Evolutionary conservation across 2,797 vertebrate genomes (phyloP), one percentile per base, ranked within the genome.

Genomic region (Lemur catta): DNA sequence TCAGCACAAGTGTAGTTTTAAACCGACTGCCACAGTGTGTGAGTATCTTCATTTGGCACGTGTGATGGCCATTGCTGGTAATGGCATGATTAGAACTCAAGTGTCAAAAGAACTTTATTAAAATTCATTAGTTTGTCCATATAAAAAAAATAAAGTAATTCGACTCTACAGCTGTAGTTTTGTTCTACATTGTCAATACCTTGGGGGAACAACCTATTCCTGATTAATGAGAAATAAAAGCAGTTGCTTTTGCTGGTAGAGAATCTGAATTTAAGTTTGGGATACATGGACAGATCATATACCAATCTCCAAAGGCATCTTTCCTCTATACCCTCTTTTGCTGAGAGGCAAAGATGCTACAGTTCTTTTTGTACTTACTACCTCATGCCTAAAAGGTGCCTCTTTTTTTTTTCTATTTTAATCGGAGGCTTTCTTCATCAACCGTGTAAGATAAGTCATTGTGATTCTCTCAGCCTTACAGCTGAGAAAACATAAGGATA

Each of bases 1-100:
- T 80, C n/a, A 88, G 85, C 80, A 81, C 50, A 97, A 96, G 96
- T 92, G 38, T 69, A 82, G 46, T 82, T 95, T 93, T 95, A 93
- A 94, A 82, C 81, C 41, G 61, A 85, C 84, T 79, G 50, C 61
- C n/a, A 48, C 22, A 7, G 15, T 41, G 24, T 80, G 74, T 33
- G 71, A 48, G 28, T 81, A 41, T 95, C 86, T 97, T 95, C 93
- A 95, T 95, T 91, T 50, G 33, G 28, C 52, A 41, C 90, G 52
- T 74, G 20, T 35, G 91, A 74, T 85, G 71, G 59, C 14, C 61
- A 69, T 82, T 41, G 13, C 82, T 79, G 41, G 43, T 57, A 57
- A 74, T 76, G 65, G 71, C 46, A 48, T 91, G 26, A 24, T 94
- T 95, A 87, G 61, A 95, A 43, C 79, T 30, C 26, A 65, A 38